Evolutionary conservation across 2,113 vertebrate genomes (phyloP).

Genomic region (Manacus vitellinus): DNA sequence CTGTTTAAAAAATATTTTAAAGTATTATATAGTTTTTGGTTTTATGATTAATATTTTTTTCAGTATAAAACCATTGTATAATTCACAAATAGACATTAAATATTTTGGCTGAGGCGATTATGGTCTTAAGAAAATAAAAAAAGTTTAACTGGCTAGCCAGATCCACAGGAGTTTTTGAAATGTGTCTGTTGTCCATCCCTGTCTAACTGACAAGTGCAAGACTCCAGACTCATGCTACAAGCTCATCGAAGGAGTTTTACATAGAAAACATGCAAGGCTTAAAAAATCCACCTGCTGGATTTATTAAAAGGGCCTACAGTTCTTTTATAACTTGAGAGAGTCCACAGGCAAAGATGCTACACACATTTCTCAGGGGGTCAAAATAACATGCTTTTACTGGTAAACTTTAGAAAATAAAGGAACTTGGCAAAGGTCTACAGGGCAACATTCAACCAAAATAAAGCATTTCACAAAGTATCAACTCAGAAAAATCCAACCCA

Average conservation of each 20-base stretch:
- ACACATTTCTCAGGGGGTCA: neutral
- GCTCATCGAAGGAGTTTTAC: neutral
- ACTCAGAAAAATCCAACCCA: neutral
- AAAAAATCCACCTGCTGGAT: neutral
- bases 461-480: neutral
- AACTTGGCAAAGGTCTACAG: neutral
- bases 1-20: neutral
- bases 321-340: neutral
- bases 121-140: neutral
- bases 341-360: neutral
- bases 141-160: neutral
- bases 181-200: neutral
- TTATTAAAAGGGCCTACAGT: neutral
- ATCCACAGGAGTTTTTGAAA: neutral
- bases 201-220: neutral
- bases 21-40: accelerated
- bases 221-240: neutral
- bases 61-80: neutral
- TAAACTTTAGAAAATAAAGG: neutral
- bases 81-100: neutral
- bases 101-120: neutral
- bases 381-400: neutral
- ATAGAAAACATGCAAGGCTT: neutral
- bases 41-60: neutral
- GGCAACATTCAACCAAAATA: neutral